Evolutionary conservation across 1,140 invertebrate species (phyloP).

Genomic region (Zaprionus camerounensis): DNA sequence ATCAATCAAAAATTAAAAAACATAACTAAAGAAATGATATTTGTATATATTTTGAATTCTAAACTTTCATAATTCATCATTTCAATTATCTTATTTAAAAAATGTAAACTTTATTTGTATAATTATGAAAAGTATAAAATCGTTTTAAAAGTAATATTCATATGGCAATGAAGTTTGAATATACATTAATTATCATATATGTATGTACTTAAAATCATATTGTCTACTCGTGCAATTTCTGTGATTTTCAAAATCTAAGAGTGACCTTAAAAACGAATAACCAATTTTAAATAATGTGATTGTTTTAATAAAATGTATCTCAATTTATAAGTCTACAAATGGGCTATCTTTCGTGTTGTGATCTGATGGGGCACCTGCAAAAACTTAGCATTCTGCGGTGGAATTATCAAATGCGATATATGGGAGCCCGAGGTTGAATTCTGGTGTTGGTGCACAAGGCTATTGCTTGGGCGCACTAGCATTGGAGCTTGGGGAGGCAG

Average conservation of each 20-base stretch:
- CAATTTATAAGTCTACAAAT: constrained; percentile 47
- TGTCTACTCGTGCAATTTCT: not conserved
- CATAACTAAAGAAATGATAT: not conserved
- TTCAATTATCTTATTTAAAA: not conserved
- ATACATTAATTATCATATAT: not conserved
- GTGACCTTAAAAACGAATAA: not conserved
- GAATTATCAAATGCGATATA: constrained; percentile 72
- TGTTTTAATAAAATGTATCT: not conserved
- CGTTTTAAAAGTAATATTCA: not conserved
- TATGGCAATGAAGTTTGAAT: not conserved
- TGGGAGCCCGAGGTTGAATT: constrained; percentile 45
- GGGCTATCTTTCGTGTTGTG: constrained; percentile 66
- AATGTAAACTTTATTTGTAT: not conserved
- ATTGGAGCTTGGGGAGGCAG: constrained; percentile 42
- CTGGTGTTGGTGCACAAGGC: constrained; percentile 29
- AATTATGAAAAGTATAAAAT: not conserved
- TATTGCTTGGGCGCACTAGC: not conserved
- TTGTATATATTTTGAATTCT: not conserved
- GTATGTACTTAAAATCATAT: not conserved
- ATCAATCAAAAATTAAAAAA: too few species aligned
- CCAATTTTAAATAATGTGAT: not conserved
- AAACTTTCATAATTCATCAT: not conserved
- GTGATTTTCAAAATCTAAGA: not conserved
- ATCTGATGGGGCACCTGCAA: constrained; percentile 71
- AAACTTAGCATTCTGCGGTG: constrained; percentile 76